Evolutionary conservation across 1,140 invertebrate genomes (phyloP).

Genomic region (Archegozetes longisetosus): DNA sequence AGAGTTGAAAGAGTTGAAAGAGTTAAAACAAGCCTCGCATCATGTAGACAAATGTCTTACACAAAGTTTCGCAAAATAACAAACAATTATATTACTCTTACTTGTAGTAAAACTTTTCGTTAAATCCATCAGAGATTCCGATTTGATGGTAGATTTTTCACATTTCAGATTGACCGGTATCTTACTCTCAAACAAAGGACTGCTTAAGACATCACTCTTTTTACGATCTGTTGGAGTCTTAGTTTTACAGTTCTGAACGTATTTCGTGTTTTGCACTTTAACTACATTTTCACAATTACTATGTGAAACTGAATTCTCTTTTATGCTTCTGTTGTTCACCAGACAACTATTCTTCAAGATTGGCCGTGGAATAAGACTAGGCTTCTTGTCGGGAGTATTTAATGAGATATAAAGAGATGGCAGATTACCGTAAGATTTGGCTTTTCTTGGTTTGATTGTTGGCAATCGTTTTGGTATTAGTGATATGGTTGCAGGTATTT

Average conservation of each 20-base stretch:
- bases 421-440: slow-evolving; percentile 4
- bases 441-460: neutral
- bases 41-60: too few species aligned
- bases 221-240: neutral
- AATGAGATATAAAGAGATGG: neutral
- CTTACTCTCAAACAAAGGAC: neutral
- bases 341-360: neutral
- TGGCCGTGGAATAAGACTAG: slow-evolving; percentile 4
- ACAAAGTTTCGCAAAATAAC: too few species aligned
- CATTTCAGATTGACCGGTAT: neutral
- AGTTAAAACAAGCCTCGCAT: too few species aligned
- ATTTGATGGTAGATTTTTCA: neutral
- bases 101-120: neutral
- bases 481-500: neutral
- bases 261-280: neutral
- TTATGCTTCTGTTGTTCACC: neutral
- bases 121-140: neutral
- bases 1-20: too few species aligned
- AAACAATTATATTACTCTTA: too few species aligned
- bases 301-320: neutral
- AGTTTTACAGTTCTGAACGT: neutral
- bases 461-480: neutral
- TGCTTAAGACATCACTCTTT: neutral
- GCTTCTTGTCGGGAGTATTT: neutral
- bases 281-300: neutral